phyloP scores from a whole-genome alignment of 2,797 vertebrate species.

The Furcifer pardalis region DNA sequence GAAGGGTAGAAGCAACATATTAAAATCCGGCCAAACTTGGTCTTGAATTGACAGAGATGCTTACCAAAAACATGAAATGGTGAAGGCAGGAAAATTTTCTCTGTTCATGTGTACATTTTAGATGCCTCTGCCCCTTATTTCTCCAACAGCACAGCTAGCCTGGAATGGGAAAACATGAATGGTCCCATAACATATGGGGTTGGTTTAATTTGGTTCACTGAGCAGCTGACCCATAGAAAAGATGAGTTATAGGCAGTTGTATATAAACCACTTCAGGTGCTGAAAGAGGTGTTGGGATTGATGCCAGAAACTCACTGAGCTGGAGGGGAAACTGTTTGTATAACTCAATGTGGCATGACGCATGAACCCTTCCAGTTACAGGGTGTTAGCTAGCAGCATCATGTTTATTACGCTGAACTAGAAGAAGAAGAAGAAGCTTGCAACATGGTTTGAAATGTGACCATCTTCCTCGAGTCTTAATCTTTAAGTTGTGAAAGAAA shows the following conservation, averaged over 20 bases:
- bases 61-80: neutral
- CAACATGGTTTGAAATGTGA: slow-evolving; percentile 18
- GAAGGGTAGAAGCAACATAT: neutral
- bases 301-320: slow-evolving; percentile 65
- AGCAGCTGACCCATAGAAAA: slow-evolving; percentile 50
- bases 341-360: slow-evolving; percentile 70
- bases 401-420: slow-evolving; percentile 35
- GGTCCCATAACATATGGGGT: slow-evolving; percentile 36
- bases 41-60: neutral
- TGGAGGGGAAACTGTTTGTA: slow-evolving; percentile 71
- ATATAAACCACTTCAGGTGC: slow-evolving; percentile 69
- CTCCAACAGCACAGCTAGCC: neutral
- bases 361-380: slow-evolving; percentile 63
- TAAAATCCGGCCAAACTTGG: neutral
- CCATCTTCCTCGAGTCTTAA: slow-evolving; percentile 26
- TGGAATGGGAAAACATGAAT: slow-evolving; percentile 5
- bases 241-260: slow-evolving; percentile 64
- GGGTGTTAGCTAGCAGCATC: slow-evolving; percentile 45
- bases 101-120: neutral
- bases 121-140: neutral
- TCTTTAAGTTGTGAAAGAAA: slow-evolving; percentile 32
- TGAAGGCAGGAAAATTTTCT: neutral
- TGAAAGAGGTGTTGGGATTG: slow-evolving; percentile 66
- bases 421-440: slow-evolving; percentile 26
- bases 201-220: slow-evolving; percentile 58